Conservation (phyloP, 2,888 invertebrate genomes). For the Trichogramma dendrolimi region DNA sequence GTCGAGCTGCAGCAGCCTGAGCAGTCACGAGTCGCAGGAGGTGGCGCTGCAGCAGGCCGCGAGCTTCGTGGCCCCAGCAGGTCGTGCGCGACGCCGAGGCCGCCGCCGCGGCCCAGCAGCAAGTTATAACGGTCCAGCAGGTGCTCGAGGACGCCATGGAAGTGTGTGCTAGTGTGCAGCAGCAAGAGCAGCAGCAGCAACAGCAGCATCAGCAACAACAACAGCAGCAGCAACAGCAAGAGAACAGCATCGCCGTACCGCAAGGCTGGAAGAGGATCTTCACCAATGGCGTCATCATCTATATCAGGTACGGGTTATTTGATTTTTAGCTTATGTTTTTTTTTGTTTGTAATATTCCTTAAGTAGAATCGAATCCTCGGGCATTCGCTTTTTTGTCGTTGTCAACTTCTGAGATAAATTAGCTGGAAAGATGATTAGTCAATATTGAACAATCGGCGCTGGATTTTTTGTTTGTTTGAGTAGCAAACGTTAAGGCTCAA, state of each 20-base stretch:
- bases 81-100: slow-evolving; percentile 37
- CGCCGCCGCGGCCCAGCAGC: slow-evolving; percentile 25
- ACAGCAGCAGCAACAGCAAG: slow-evolving; percentile 33
- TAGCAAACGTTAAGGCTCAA: too few species aligned
- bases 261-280: slow-evolving; percentile 74
- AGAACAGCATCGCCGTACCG: slow-evolving; percentile 59
- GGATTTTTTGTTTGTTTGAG: too few species aligned
- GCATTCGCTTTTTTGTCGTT: not conserved
- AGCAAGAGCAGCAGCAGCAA: slow-evolving; percentile 29
- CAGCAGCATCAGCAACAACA: slow-evolving; percentile 30
- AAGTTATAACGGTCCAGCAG: slow-evolving; percentile 4
- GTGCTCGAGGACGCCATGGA: slow-evolving; percentile 26
- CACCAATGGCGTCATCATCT: slow-evolving; percentile 69
- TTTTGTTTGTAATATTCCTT: not conserved
- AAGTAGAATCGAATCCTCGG: not conserved
- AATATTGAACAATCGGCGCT: too few species aligned
- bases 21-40: slow-evolving; percentile 51
- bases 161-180: slow-evolving; percentile 23
- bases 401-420: not conserved
- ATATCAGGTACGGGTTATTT: slow-evolving; percentile 64
- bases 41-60: slow-evolving; percentile 37
- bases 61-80: slow-evolving; percentile 52
- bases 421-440: too few species aligned
- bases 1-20: slow-evolving; percentile 55
- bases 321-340: too few species aligned